These are phyloP conservation scores for Strigamia transsilvanica DNA, from an alignment of 2,888 invertebrate species.

Conservation along the genomic window DNA sequence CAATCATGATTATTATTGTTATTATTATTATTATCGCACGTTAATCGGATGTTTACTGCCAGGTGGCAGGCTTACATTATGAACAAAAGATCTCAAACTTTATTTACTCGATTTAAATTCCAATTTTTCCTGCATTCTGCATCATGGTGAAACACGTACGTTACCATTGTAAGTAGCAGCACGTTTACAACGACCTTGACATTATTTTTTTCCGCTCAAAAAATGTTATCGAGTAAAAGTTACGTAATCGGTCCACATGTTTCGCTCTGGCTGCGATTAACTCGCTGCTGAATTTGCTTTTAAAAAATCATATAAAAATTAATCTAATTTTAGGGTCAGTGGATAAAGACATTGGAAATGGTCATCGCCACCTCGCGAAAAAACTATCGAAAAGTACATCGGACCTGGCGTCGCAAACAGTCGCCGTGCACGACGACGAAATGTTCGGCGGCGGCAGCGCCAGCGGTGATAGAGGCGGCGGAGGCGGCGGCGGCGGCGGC, in stretches of 20 bases:
- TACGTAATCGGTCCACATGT: not conserved
- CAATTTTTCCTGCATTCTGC: not conserved
- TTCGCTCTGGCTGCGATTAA: too few relatives aligned
- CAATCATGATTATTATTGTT: too few relatives aligned
- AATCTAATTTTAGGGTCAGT: conserved; percentile 4
- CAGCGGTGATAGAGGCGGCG: too few relatives aligned
- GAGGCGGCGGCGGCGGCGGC: too few relatives aligned
- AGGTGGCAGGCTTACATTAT: not conserved
- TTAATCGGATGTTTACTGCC: not conserved
- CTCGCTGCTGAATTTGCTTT: too few relatives aligned
- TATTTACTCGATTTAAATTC: not conserved
- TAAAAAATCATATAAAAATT: too few relatives aligned
- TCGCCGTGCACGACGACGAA: not conserved
- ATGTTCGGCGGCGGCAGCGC: conserved; percentile 9
- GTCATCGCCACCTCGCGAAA: conserved; percentile 34
- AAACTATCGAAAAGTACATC: conserved; percentile 52
- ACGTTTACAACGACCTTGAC: not conserved
- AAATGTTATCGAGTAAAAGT: not conserved
- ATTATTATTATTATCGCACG: too few relatives aligned
- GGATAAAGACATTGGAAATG: conserved; percentile 48
- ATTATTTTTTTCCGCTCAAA: not conserved
- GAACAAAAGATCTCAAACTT: not conserved
- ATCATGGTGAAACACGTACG: conserved; percentile 49
- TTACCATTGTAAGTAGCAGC: conserved; percentile 46
- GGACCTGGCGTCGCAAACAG: conserved; percentile 2